phyloP scores from a whole-genome alignment of 2,888 invertebrate species.

The Apodemia mormo region DNA sequence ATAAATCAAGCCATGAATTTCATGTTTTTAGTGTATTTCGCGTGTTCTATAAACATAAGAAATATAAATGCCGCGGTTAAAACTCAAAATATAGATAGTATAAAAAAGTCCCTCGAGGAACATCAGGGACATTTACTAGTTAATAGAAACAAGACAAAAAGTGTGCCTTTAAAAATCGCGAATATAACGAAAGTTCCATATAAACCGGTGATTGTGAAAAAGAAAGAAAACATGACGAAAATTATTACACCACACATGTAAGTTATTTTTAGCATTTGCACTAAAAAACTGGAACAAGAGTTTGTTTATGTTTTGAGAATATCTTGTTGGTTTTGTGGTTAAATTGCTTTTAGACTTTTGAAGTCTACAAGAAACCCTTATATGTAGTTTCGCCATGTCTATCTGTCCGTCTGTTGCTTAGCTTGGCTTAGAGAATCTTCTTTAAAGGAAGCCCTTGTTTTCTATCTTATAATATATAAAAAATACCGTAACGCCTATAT shows the following conservation, averaged over 20 bases:
- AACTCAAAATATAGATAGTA: constrained; percentile 45
- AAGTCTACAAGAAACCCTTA: no score
- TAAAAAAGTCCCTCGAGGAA: constrained; percentile 57
- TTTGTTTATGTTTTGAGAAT: no score
- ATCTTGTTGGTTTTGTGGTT: not conserved
- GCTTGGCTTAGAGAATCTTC: no score
- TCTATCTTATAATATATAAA: no score
- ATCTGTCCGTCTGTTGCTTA: no score
- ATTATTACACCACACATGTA: constrained; percentile 57
- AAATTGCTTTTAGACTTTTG: not conserved
- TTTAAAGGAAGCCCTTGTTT: no score
- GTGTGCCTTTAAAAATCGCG: constrained; percentile 52
- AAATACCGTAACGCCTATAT: no score
- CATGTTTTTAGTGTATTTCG: constrained; percentile 19
- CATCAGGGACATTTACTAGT: constrained; percentile 51
- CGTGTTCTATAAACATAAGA: not conserved
- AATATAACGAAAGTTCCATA: constrained; percentile 53
- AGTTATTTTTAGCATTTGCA: constrained; percentile 40
- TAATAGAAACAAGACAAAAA: constrained; percentile 53
- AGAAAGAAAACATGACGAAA: constrained; percentile 41
- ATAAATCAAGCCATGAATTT: constrained; percentile 20
- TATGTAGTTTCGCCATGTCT: no score
- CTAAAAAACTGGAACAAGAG: no score
- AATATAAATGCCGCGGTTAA: constrained; percentile 27
- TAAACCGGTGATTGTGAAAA: constrained; percentile 42